Evolutionary conservation across 1,140 invertebrate species (phyloP).

Genomic region (Caenorhabditis brenneri): DNA sequence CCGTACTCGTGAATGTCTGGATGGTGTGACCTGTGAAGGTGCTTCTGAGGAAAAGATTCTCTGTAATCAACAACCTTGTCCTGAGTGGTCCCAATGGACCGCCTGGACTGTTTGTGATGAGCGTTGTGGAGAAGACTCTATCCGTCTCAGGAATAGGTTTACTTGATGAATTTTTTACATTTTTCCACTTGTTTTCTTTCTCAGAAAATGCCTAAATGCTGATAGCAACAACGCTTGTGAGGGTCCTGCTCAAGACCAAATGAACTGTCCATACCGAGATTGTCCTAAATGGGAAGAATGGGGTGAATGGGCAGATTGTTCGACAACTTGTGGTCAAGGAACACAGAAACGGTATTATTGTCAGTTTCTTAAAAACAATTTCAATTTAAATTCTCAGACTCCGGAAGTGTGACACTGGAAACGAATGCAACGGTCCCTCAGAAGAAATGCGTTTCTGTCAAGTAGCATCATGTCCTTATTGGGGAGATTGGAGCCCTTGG

Average conservation of each 20-base stretch:
- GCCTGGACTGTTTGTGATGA: constrained; percentile 50
- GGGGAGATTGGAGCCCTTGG: constrained; percentile 54
- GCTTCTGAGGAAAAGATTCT: constrained; percentile 50
- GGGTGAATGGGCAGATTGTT: constrained; percentile 54
- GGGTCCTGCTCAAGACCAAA: constrained; percentile 56
- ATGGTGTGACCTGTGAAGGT: constrained; percentile 37
- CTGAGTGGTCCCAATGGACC: constrained; percentile 55
- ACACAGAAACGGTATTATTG: constrained; percentile 51
- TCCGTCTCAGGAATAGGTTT: constrained; percentile 57
- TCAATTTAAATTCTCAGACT: constrained; percentile 45
- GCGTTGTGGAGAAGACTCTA: constrained; percentile 52
- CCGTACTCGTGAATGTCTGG: constrained; percentile 74
- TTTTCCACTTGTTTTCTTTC: neutral
- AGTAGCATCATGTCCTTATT: constrained; percentile 55
- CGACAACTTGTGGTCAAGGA: constrained; percentile 53
- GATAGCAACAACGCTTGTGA: constrained; percentile 37
- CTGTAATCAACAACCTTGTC: constrained; percentile 55
- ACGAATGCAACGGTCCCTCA: constrained; percentile 39
- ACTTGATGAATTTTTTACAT: neutral
- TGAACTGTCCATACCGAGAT: constrained; percentile 43
- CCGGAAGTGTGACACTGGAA: constrained; percentile 49
- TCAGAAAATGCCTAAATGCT: constrained; percentile 14
- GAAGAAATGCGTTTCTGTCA: constrained; percentile 56
- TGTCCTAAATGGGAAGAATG: constrained; percentile 53
- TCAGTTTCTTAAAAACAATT: neutral